Conservation (phyloP, 2,113 vertebrate species). For the Prinia subflava region DNA sequence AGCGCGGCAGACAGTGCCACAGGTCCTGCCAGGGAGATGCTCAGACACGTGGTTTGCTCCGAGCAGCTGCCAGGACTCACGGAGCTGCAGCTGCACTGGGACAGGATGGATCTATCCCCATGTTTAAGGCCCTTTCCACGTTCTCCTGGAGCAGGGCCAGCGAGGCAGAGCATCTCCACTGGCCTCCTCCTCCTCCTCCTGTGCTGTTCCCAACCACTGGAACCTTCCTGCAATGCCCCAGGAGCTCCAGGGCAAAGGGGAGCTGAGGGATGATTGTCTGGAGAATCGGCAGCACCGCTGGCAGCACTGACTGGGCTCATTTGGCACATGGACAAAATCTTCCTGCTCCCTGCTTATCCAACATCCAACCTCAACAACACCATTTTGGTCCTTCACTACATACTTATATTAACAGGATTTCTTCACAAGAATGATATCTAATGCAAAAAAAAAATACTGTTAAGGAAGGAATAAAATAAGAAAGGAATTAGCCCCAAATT, state of each 20-base stretch:
- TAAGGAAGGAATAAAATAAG: slow-evolving; percentile 83
- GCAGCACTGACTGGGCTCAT: slow-evolving; percentile 60
- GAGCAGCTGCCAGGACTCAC: background rate
- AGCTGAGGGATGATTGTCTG: slow-evolving; percentile 80
- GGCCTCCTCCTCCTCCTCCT: background rate
- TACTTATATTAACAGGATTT: slow-evolving; percentile 91
- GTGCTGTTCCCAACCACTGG: background rate
- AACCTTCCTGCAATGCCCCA: background rate
- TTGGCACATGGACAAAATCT: slow-evolving; percentile 82
- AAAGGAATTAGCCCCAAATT: slow-evolving; percentile 73
- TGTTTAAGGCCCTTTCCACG: fast-evolving
- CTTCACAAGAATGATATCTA: slow-evolving; percentile 78
- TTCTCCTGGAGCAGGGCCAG: background rate
- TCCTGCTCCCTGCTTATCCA: slow-evolving; percentile 79
- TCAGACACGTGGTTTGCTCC: fast-evolving
- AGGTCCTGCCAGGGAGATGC: background rate
- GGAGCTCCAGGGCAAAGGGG: background rate
- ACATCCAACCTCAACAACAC: slow-evolving; percentile 80
- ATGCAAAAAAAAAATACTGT: slow-evolving; percentile 85
- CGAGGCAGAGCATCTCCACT: background rate
- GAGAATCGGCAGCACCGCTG: background rate
- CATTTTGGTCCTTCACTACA: slow-evolving; percentile 95
- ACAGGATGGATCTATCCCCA: background rate
- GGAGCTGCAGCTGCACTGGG: background rate
- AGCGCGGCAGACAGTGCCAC: fast-evolving